These are phyloP conservation scores for Onthophagus sagittarius DNA, from an alignment of 2,888 invertebrate genomes.

Conservation along the genomic window DNA sequence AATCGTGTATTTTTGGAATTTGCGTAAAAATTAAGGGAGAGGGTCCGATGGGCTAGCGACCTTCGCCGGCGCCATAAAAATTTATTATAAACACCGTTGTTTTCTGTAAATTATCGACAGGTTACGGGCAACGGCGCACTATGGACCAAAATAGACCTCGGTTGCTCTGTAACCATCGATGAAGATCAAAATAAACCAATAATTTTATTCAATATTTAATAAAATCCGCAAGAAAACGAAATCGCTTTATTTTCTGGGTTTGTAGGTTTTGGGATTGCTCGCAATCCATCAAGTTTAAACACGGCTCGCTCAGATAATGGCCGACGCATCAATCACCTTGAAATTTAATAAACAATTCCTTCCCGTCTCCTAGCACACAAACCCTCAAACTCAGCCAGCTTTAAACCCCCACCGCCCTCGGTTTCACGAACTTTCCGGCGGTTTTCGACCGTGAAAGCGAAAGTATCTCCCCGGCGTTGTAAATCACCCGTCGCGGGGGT, in stretches of 20 bases:
- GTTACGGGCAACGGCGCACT: constrained; percentile 1
- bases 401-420: neutral
- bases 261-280: neutral
- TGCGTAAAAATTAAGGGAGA: neutral
- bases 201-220: neutral
- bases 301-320: constrained; percentile 18
- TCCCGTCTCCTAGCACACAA: neutral
- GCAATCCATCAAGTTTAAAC: constrained; percentile 21
- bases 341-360: constrained; percentile 22
- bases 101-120: constrained; percentile 12
- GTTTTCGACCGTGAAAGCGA: neutral
- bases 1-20: neutral
- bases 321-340: constrained; percentile 19
- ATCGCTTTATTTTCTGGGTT: neutral
- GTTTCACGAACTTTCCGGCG: constrained; percentile 7
- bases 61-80: constrained; percentile 8
- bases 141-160: neutral
- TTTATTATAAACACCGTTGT: constrained; percentile 13
- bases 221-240: neutral
- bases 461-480: neutral
- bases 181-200: neutral
- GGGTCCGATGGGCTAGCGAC: neutral
- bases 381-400: neutral
- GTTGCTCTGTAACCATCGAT: neutral
- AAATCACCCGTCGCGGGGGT: neutral